Conservation (phyloP, 2,113 vertebrate genomes). For the Plecturocebus donacophilus region DNA sequence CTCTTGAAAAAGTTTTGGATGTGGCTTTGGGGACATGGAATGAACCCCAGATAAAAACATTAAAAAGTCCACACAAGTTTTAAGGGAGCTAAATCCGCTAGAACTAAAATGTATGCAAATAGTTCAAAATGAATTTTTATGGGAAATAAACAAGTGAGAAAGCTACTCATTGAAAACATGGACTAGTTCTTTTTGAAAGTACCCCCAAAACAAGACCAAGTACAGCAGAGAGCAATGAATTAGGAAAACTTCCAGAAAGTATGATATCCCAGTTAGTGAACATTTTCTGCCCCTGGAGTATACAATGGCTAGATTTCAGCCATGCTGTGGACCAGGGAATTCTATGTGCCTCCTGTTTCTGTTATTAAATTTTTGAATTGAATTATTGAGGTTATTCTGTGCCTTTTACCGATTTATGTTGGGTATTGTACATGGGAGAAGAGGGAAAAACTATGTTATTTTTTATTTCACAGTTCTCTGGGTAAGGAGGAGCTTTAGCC, state of each 20-base stretch:
- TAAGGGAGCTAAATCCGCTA: neutral
- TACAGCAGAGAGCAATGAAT: neutral
- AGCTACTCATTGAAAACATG: neutral
- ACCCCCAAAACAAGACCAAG: neutral
- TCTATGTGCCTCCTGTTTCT: neutral
- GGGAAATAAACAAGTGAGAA: neutral
- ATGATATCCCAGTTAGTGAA: neutral
- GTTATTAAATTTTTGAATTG: too few relatives aligned
- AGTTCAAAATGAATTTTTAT: conserved; percentile 6
- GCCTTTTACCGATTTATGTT: neutral
- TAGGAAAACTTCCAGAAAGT: neutral
- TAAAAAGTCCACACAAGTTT: neutral
- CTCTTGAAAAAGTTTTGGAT: neutral
- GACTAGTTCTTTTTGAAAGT: neutral
- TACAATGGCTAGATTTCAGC: neutral
- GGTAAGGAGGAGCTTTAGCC: neutral
- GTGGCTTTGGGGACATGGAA: neutral
- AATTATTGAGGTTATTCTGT: neutral
- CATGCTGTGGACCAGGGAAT: fast-evolving
- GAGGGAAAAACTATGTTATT: neutral
- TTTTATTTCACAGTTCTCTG: neutral
- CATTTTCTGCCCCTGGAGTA: neutral
- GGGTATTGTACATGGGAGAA: too few relatives aligned
- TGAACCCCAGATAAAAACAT: neutral
- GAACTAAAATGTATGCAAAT: neutral